phyloP scores from a whole-genome alignment of 2,797 vertebrate species.

The Sebastes wilsoni region DNA sequence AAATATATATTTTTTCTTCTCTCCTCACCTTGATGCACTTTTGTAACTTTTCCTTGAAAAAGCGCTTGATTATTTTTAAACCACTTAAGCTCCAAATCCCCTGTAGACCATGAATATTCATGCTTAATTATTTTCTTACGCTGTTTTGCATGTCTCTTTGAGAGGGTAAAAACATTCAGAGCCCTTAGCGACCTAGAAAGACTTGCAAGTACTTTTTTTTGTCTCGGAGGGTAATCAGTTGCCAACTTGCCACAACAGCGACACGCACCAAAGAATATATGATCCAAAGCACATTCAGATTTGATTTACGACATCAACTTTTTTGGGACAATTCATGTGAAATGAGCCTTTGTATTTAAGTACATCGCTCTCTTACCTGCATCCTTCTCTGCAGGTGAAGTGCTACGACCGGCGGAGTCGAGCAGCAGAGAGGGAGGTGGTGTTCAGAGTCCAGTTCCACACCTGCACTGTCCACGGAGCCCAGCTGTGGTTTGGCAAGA shows the following conservation, averaged over 20 bases:
- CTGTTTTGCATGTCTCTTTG: conserved; percentile 4
- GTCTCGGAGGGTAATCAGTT: not conserved
- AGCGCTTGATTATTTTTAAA: conserved; percentile 21
- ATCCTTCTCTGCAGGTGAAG: conserved; percentile 83
- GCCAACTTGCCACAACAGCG: conserved; percentile 6
- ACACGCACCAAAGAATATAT: not conserved
- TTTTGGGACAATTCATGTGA: not conserved
- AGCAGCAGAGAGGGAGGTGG: conserved; percentile 84
- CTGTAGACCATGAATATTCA: not conserved
- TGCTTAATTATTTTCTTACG: conserved; percentile 1
- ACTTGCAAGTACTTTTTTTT: not conserved
- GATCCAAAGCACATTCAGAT: not conserved
- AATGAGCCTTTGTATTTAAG: not conserved
- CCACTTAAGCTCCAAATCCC: conserved; percentile 5
- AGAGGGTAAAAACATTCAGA: conserved; percentile 12
- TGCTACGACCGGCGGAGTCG: conserved; percentile 87
- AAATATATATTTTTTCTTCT: not conserved
- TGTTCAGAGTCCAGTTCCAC: conserved; percentile 93
- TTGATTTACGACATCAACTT: not conserved
- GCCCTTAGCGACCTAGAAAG: not conserved
- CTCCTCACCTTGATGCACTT: not conserved
- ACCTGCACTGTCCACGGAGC: conserved; percentile 91
- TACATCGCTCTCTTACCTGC: not conserved
- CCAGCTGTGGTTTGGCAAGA: conserved; percentile 91
- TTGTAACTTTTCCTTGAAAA: conserved; percentile 9